Percentiles rank a stretch among this genome's conserved stretches.
Evolutionary conservation across 2,888 invertebrate genomes (phyloP).

Genomic region (Hyposoter didymator): DNA sequence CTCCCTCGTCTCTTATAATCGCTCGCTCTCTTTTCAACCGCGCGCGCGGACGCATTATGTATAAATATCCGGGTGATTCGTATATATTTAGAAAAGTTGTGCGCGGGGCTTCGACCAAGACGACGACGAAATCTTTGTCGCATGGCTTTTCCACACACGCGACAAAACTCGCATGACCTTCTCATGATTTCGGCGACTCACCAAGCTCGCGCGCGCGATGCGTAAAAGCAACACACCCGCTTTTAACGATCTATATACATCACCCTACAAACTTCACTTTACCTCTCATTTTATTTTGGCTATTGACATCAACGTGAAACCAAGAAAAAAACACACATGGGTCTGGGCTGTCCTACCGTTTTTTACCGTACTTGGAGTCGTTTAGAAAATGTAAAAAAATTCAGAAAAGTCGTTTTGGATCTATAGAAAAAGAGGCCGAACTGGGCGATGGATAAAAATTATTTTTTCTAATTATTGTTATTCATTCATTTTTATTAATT

Average conservation of each 20-base stretch:
- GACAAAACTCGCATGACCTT: conserved; percentile 42
- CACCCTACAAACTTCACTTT: background rate
- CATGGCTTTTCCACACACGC: conserved; percentile 35
- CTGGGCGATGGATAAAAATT: too few relatives aligned
- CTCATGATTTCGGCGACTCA: conserved; percentile 32
- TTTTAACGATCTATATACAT: background rate
- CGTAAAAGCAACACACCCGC: conserved; percentile 13
- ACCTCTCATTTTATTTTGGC: background rate
- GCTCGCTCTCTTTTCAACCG: conserved; percentile 31
- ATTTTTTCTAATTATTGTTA: too few relatives aligned
- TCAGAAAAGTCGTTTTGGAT: too few relatives aligned
- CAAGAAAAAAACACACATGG: background rate
- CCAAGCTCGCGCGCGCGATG: conserved; percentile 4
- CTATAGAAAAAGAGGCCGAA: too few relatives aligned
- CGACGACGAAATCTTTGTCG: conserved; percentile 18
- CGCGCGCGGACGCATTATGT: conserved; percentile 52
- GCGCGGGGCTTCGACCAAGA: conserved; percentile 21
- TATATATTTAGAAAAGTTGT: conserved; percentile 66
- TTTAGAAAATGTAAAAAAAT: too few relatives aligned
- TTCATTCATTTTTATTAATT: too few relatives aligned
- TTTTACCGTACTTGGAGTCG: background rate
- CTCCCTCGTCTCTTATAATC: conserved; percentile 10
- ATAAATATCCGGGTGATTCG: conserved; percentile 68
- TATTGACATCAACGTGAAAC: background rate
- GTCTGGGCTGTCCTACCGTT: too few relatives aligned